Conservation (phyloP, 2,113 vertebrate species). For the Seriola quinqueradiata region DNA sequence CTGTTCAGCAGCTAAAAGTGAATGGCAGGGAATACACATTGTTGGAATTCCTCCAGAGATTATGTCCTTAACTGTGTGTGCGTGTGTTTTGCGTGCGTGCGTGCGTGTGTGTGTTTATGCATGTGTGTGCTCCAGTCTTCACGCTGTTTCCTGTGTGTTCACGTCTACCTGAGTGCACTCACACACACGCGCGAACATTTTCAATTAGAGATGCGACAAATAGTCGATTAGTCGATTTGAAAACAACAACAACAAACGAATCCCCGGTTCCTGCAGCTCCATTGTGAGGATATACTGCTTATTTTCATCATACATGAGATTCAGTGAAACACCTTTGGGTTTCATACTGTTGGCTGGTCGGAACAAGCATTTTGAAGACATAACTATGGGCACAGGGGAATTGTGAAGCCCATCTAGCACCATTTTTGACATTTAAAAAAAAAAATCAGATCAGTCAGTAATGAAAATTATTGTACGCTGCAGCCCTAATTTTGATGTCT, state of each 20-base stretch:
- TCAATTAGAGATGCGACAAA: conserved; percentile 2
- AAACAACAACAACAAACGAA: background rate
- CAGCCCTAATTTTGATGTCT: background rate
- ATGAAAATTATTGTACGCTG: background rate
- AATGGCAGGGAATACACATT: conserved; percentile 72
- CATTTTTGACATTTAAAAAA: background rate
- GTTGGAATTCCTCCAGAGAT: conserved; percentile 79
- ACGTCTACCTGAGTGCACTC: conserved; percentile 32
- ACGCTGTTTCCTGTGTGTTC: conserved; percentile 49
- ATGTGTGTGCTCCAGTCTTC: background rate
- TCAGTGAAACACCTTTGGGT: background rate
- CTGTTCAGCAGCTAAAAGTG: conserved; percentile 59
- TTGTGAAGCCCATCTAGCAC: background rate
- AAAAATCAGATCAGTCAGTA: background rate
- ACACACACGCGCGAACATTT: conserved; percentile 21
- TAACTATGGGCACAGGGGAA: background rate
- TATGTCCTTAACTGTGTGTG: conserved; percentile 70
- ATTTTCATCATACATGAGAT: background rate
- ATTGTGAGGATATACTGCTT: background rate
- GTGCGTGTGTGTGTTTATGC: conserved; percentile 19
- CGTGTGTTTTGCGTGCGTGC: conserved; percentile 34
- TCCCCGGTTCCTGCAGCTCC: background rate
- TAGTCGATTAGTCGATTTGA: background rate
- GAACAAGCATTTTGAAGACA: background rate
- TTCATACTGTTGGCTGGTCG: too few species aligned